These are phyloP conservation scores for Leuctra nigra DNA, from an alignment of 2,888 invertebrate species.

Conservation along the genomic window DNA sequence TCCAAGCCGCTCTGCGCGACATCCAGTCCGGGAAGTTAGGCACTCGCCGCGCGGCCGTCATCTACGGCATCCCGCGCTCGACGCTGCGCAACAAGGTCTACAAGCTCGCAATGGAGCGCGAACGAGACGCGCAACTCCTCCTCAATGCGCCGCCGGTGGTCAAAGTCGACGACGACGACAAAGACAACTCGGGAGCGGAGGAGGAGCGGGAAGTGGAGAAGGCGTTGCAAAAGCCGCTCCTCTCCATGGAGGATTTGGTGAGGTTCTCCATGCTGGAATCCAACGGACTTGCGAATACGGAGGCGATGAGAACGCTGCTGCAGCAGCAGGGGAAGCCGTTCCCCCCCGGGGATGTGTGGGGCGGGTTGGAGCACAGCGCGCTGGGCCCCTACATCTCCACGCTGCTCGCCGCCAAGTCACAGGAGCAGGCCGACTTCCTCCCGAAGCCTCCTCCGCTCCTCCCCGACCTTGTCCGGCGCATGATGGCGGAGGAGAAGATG, in stretches of 20 bases:
- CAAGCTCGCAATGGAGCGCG: conserved; percentile 68
- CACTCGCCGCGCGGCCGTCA: conserved; percentile 86
- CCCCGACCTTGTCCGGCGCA: conserved; percentile 50
- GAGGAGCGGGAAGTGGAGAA: conserved; percentile 55
- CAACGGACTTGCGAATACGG: conserved; percentile 7
- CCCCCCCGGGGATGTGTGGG: conserved; percentile 29
- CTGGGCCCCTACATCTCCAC: conserved; percentile 50
- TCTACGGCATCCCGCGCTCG: conserved; percentile 94
- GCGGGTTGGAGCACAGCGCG: conserved; percentile 42
- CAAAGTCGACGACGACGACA: conserved; percentile 44
- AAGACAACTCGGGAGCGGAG: conserved; percentile 51
- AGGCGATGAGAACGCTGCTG: conserved; percentile 42
- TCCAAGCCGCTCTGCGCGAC: conserved; percentile 88
- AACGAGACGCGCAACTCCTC: conserved; percentile 48
- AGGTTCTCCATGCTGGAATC: conserved; percentile 38
- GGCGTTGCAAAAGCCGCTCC: conserved; percentile 48
- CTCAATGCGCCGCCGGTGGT: conserved; percentile 20
- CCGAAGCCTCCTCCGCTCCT: conserved; percentile 36
- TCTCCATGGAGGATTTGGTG: conserved; percentile 53
- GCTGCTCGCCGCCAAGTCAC: conserved; percentile 39
- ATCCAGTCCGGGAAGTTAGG: conserved; percentile 90
- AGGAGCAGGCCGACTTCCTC: background rate
- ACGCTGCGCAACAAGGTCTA: conserved; percentile 92
- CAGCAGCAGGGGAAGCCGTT: conserved; percentile 42
- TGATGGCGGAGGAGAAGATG: conserved; percentile 46